Base-by-base conservation (phyloP, 2,888 invertebrate genomes). In the Exocentrus adspersus region DNA sequence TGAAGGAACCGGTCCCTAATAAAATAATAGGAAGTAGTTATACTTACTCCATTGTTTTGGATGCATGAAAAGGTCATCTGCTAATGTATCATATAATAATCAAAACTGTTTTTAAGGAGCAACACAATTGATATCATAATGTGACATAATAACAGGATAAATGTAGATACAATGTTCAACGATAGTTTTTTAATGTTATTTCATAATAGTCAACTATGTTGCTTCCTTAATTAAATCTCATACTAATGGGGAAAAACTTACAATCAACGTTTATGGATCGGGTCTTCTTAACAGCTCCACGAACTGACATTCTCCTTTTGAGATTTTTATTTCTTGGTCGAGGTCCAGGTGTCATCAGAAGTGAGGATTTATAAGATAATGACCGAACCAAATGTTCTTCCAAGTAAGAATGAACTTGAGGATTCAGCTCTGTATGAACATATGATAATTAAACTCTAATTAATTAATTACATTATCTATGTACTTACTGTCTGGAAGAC, bases 221-320 rank as follows among this genome's bases (percentile, higher is more conserved):
- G 12, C 2, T 28, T n/a, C 37, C n/a, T 37, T 5, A 37, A 37
- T 12, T 7, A 37, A 12, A n/a, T n/a, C 12, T 37, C 10, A 37
- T 12, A 3, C 12, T 2, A 5, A 16, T 24, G n/a, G n/a, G n/a
- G n/a, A n/a, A n/a, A n/a, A n/a, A 88, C 91, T 87, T 83, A 93
- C 93, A 90, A 81, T 93, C 95, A 5, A 95, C 92, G 78, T 94
- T 94, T 68, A 97, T 97, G 9, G 96, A 95, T 71, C 97, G 86
- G 0, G 97, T 97, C 80, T 97, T 93, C 83, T 94, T 93, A 64
- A 97, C 95, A 42, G 97, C 95, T 56, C 97, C 97, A 75, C 92
- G 91, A 16, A 97, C 92, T 0, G 94, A 95, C 90, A 95, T 91
- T 77, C 90, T 88, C 1, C 94, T 86, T 45, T 89, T 87, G 21